phyloP scores from a whole-genome alignment of 2,113 vertebrate species.

The Eublepharis macularius region DNA sequence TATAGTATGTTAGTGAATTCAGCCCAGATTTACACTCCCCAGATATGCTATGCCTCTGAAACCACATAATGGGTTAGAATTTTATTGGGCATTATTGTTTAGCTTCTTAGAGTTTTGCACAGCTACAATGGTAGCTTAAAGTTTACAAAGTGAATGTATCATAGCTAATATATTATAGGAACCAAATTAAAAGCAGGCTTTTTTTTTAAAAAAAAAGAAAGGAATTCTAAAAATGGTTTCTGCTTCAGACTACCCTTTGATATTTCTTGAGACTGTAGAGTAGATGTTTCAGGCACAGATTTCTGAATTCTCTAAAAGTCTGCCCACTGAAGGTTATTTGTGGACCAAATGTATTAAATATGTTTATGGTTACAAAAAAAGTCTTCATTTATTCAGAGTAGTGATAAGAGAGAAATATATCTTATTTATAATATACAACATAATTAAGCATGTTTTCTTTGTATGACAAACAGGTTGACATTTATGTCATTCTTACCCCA shows the following conservation, averaged over 20 bases:
- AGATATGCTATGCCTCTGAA: neutral
- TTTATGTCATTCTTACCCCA: too few relatives aligned
- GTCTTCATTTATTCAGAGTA: neutral
- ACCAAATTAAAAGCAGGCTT: neutral
- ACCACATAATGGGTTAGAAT: neutral
- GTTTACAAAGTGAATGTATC: conserved; percentile 19
- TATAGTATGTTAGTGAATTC: neutral
- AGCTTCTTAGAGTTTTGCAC: neutral
- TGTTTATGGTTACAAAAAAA: neutral
- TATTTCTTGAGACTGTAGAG: neutral
- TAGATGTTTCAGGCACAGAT: conserved; percentile 12
- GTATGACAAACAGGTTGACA: neutral
- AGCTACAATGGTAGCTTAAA: neutral
- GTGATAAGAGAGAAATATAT: conserved; percentile 14
- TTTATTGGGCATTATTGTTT: neutral
- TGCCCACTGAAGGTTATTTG: conserved; percentile 23
- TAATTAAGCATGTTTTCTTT: neutral
- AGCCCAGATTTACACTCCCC: neutral
- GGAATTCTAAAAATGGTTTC: neutral
- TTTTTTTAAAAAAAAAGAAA: neutral
- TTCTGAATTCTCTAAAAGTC: neutral
- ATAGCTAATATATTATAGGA: conserved; percentile 4
- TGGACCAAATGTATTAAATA: neutral
- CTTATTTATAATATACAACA: neutral
- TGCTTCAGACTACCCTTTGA: neutral